Evolutionary conservation across 2,888 invertebrate species (phyloP).

Genomic region (Folsomia manolachei): DNA sequence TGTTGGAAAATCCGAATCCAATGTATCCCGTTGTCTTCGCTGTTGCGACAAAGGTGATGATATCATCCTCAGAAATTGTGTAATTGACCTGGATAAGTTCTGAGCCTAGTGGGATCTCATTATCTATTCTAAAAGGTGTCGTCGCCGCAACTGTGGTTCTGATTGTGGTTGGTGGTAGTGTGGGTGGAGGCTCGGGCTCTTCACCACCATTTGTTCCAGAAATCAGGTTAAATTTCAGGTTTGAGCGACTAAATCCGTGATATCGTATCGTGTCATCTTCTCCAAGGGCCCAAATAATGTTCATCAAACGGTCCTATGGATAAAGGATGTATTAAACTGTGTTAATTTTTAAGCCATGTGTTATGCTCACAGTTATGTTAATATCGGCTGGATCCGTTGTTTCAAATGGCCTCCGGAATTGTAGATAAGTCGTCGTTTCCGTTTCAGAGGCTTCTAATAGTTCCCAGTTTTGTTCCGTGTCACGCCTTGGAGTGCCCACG

Average conservation of each 20-base stretch:
- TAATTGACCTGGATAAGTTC: background rate
- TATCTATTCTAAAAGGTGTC: background rate
- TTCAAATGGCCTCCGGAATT: constrained; percentile 9
- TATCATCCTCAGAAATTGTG: background rate
- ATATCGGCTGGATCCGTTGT: constrained; percentile 13
- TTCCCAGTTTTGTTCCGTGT: constrained; percentile 7
- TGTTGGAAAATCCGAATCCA: background rate
- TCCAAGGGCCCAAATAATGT: constrained; percentile 10
- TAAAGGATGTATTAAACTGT: background rate
- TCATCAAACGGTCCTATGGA: background rate
- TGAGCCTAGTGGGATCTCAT: background rate
- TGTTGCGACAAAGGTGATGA: background rate
- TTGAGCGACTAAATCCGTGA: constrained; percentile 4
- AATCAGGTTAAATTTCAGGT: constrained; percentile 1
- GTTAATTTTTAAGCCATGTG: background rate
- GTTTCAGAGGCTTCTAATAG: constrained; percentile 15
- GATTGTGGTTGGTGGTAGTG: background rate
- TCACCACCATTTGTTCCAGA: background rate
- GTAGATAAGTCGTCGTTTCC: constrained; percentile 7
- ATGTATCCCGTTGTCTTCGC: background rate
- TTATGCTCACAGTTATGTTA: no score
- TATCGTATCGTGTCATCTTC: background rate
- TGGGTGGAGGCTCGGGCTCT: constrained; percentile 7
- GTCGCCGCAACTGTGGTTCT: background rate
- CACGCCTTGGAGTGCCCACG: background rate